Evolutionary conservation across 2,888 invertebrate species (phyloP), one percentile per base, ranked within the genome.

Genomic region (Nomada ruficornis): DNA sequence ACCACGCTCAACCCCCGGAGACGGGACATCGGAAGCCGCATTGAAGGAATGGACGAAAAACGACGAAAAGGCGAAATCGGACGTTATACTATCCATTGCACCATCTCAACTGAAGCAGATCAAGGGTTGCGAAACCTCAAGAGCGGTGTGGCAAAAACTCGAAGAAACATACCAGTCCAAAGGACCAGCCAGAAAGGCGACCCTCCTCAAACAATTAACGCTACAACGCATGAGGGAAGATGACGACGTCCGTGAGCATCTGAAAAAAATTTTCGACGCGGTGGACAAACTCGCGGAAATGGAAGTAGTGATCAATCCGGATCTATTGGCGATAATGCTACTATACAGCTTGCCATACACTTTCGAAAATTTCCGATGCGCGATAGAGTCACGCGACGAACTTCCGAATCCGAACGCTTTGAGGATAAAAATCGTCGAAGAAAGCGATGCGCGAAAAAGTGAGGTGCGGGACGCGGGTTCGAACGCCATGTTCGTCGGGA

Each of bases 111-210:
- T 54, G 18, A 54, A 54, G 7, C 54, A 54, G n/a, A 70, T 92
- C 69, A 93, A 54, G n/a, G 54, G 54, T 15, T 54, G 54, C n/a
- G 20, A 54, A 15, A 54, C 54, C 4, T 54, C 54, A 18, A 15
- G 7, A 0, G 20, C 15, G 11, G 54, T 20, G 15, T 54, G 54
- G 54, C n/a, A 2, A n/a, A 20, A 20, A 54, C 15, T 54, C 15
- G 15, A 54, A 54, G 54, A 54, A 11, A 54, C n/a, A 18, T 54
- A 54, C n/a, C 54, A 54, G 15, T 54, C 54, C 0, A 15, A n/a
- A 15, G 54, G 54, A 18, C 54, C 5, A 5, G 54, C 54, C 15
- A 9, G 54, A 54, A 54, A 54, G n/a, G 54, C 54, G 54, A n/a
- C 54, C n/a, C 54, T 54, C 7, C 54, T 54, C 7, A 54, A 54